A percentile compares a stretch with the other conserved stretches of the same genome.
phyloP scores from a whole-genome alignment of 2,888 invertebrate species.

The Folsomia manolachei region DNA sequence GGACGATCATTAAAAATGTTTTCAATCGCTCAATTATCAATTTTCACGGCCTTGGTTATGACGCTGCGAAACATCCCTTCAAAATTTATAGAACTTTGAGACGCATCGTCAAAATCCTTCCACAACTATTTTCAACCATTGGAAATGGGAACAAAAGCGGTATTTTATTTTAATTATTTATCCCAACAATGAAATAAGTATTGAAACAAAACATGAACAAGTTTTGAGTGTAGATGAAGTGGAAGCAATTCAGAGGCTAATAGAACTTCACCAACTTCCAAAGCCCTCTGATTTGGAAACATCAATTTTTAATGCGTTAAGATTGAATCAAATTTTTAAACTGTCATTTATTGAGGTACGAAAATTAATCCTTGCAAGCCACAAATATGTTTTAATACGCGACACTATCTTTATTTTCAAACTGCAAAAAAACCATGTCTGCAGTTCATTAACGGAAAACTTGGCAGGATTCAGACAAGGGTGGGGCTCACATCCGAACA shows the following conservation, averaged over 20 bases:
- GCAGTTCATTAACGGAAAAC: conserved; percentile 27
- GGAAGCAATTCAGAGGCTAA: neutral
- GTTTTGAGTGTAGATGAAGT: neutral
- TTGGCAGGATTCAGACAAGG: conserved; percentile 6
- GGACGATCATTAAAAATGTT: conserved; percentile 20
- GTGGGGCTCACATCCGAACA: conserved; percentile 22
- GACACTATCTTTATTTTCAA: too few species aligned
- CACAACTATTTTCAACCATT: neutral
- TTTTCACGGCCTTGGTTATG: conserved; percentile 9
- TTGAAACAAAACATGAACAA: too few species aligned
- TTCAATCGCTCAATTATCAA: conserved; percentile 14
- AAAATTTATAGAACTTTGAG: conserved; percentile 27
- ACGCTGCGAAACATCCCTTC: conserved; percentile 29
- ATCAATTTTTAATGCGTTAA: conserved; percentile 26
- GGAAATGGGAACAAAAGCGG: too few species aligned
- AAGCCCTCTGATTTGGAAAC: conserved; percentile 13
- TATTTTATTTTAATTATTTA: too few species aligned
- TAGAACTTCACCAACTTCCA: conserved; percentile 11
- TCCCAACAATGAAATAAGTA: too few species aligned
- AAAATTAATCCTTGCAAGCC: neutral
- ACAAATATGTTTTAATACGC: too few species aligned
- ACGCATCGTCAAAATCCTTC: conserved; percentile 16
- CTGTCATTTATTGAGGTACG: conserved; percentile 28
- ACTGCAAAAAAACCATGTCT: too few species aligned
- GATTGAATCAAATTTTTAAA: conserved; percentile 37